A percentile compares a stretch with the other conserved stretches of the same genome.
Conservation (phyloP, 2,113 vertebrate species). For the Laticauda colubrina region DNA sequence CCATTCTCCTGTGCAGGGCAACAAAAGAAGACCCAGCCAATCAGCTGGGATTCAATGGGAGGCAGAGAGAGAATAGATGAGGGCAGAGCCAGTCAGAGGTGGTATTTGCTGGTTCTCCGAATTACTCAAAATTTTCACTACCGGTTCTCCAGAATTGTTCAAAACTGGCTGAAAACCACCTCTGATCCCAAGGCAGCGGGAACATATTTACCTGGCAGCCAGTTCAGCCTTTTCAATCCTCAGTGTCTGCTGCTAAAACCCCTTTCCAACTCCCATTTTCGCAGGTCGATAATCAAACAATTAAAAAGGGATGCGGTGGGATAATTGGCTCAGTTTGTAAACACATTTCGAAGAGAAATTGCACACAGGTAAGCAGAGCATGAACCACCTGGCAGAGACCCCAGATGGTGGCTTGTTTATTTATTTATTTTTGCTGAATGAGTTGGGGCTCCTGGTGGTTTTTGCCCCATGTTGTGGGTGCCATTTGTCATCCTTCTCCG, state of each 20-base stretch:
- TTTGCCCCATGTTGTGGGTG: not conserved
- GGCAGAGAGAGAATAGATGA: too few species aligned
- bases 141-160: too few species aligned
- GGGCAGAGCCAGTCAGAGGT: too few species aligned
- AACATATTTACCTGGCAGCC: not conserved
- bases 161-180: too few species aligned
- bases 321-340: constrained; percentile 1
- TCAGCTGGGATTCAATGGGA: too few species aligned
- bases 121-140: too few species aligned
- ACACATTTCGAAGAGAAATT: not conserved
- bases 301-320: not conserved
- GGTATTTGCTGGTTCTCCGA: too few species aligned
- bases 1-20: too few species aligned
- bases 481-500: not conserved
- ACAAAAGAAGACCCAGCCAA: too few species aligned
- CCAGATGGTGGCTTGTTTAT: not conserved
- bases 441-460: not conserved
- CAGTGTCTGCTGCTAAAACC: not conserved
- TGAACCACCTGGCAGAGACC: not conserved
- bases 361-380: not conserved
- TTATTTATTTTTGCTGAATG: not conserved
- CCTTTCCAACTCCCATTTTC: not conserved
- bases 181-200: not conserved
- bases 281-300: constrained; percentile 1
- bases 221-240: not conserved